Evolutionary conservation across 2,888 invertebrate genomes (phyloP), one percentile per base, ranked within the genome.

Genomic region (Diplazon laetatorius): DNA sequence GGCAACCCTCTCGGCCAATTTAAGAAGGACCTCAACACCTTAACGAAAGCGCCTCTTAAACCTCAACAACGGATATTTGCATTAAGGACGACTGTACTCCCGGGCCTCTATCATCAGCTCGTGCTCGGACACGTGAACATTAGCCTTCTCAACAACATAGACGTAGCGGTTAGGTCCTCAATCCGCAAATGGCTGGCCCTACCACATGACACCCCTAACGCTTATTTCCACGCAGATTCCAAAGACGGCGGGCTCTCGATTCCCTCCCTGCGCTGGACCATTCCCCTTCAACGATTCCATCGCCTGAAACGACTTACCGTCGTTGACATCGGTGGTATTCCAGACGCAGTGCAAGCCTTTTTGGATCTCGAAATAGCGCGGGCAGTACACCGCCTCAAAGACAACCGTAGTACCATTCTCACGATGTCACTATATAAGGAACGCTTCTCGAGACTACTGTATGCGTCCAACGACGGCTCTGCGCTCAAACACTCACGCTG

Each of bases 51-150:
- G 1, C 73, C 81, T 0, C 14, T 82, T 1, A 82, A 82, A 16
- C 82, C 83, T 0, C 80, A 82, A 30, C 83, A 82, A 20, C 37
- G 81, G 4, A 14, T 84, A 0, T 83, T 65, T 35, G 81, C 76
- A 1, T 18, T 84, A 2, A 8, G 82, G 2, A 39, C 52, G 0
- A 42, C 66, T 35, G 39, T 83, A 0, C 2, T 82, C 4, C 82
- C 82, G 30, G 16, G 80, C 88, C 57, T n/a, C n/a, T n/a, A n/a
- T n/a, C 91, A 91, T 78, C 82, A 82, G 6, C 55, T 92, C 8
- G 87, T 86, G 62, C 77, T 91, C 1, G 91, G 89, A 1, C 82
- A 82, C 8, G 82, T 78, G n/a, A 85, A 71, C 9, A 78, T 69
- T 0, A 81, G 76, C 0, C 12, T 79, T 0, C 80, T 92, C 0